Conservation (phyloP, 53 echinoderm and acorn worm species). For the Mesocentrotus franciscanus region DNA sequence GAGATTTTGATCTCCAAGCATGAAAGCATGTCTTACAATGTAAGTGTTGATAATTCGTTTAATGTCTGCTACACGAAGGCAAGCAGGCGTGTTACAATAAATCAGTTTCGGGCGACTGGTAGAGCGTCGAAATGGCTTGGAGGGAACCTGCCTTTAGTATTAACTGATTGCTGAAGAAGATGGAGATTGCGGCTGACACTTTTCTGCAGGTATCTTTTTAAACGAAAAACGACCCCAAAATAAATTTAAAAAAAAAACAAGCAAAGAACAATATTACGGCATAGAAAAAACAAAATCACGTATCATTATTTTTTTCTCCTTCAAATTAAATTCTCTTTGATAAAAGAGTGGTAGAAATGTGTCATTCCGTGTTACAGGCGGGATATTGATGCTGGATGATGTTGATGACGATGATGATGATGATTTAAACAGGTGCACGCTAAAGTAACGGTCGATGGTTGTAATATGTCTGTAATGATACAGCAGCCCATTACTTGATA, state of each 20-base stretch:
- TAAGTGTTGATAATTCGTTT: conserved; percentile 3
- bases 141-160: neutral
- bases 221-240: no score
- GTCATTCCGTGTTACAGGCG: neutral
- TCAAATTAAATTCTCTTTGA: no score
- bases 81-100: conserved; percentile 3
- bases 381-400: neutral
- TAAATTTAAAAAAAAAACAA: neutral
- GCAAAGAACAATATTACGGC: neutral
- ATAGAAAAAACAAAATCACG: no score
- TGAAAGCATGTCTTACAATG: conserved; percentile 10
- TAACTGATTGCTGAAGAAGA: neutral
- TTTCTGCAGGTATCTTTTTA: neutral
- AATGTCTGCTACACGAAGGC: neutral
- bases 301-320: no score
- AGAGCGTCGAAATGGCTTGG: neutral
- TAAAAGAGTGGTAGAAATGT: neutral
- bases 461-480: neutral
- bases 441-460: neutral
- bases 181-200: neutral
- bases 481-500: no score
- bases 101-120: conserved; percentile 12
- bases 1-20: neutral
- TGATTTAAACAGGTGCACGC: neutral
- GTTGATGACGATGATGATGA: neutral